These are phyloP conservation scores for Anabacerthia variegaticeps DNA, from an alignment of 2,797 vertebrate species.

Conservation along the genomic window DNA sequence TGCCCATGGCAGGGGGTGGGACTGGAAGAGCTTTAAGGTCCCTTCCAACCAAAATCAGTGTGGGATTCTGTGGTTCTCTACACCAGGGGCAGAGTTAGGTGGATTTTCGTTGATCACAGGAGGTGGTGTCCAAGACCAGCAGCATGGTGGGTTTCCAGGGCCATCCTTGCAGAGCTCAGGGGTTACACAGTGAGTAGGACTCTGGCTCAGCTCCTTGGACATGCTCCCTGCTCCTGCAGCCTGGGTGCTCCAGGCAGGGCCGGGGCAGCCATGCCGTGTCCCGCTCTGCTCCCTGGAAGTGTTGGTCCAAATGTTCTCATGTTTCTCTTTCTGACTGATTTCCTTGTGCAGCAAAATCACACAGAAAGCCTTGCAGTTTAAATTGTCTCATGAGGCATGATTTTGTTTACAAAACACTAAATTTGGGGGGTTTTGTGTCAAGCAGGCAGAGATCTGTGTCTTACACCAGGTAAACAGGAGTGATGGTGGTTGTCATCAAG, in stretches of 20 bases:
- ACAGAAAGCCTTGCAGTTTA: background rate
- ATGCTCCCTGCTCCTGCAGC: background rate
- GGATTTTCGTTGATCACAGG: background rate
- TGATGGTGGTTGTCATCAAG: rapidly evolving
- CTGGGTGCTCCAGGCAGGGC: background rate
- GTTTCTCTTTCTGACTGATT: background rate
- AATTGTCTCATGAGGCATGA: background rate
- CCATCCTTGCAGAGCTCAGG: no score
- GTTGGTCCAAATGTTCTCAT: rapidly evolving
- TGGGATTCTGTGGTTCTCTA: background rate
- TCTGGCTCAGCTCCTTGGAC: background rate
- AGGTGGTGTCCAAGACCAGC: background rate
- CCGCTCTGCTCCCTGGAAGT: background rate
- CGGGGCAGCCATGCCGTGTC: background rate
- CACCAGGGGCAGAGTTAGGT: background rate
- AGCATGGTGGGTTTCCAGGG: no score
- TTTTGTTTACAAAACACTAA: background rate
- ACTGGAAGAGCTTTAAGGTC: background rate
- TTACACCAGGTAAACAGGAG: background rate
- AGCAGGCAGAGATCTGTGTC: rapidly evolving
- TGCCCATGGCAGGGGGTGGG: background rate
- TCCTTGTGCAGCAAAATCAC: background rate
- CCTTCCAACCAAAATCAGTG: background rate
- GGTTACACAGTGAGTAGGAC: background rate
- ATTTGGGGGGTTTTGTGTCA: background rate